A percentile compares a stretch with the other conserved stretches of the same genome.
Conservation (phyloP, 2,113 vertebrate genomes). For the Salvelinus fontinalis region DNA sequence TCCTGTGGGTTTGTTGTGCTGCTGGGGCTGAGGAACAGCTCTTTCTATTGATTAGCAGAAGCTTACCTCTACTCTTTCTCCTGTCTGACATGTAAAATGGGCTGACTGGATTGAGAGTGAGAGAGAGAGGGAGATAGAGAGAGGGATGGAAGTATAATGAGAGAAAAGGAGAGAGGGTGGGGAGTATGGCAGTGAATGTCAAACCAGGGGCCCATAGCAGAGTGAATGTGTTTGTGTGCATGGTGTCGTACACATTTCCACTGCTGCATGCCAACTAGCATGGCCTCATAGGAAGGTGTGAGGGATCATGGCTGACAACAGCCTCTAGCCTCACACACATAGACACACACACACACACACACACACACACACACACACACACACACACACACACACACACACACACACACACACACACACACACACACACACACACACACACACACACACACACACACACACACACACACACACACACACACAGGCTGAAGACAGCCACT, state of each 20-base stretch:
- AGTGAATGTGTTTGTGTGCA: conserved; percentile 34
- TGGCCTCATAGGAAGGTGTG: conserved; percentile 61
- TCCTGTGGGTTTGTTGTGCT: conserved; percentile 36
- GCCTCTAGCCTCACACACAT: conserved; percentile 19
- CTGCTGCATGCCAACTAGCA: conserved; percentile 67
- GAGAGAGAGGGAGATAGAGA: conserved; percentile 11
- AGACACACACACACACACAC: conserved; percentile 5
- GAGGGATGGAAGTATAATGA: not conserved
- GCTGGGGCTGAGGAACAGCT: conserved; percentile 38
- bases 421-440: not conserved
- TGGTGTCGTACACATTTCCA: conserved; percentile 70
- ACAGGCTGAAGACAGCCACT: not conserved
- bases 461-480: too few relatives aligned
- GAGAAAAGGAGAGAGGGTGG: conserved; percentile 17
- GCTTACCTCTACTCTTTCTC: not conserved
- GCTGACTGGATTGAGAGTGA: conserved; percentile 36
- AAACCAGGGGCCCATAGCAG: conserved; percentile 26
- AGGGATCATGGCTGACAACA: conserved; percentile 34
- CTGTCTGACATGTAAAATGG: conserved; percentile 53
- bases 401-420: conserved; percentile 1
- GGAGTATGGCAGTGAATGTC: conserved; percentile 31
- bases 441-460: not conserved
- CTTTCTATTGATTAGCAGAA: conserved; percentile 14
- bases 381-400: not conserved
- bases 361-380: conserved; percentile 2